Percentiles rank a stretch among this genome's conserved stretches.
phyloP scores from a whole-genome alignment of 2,113 vertebrate genomes.

The Channa maculata region DNA sequence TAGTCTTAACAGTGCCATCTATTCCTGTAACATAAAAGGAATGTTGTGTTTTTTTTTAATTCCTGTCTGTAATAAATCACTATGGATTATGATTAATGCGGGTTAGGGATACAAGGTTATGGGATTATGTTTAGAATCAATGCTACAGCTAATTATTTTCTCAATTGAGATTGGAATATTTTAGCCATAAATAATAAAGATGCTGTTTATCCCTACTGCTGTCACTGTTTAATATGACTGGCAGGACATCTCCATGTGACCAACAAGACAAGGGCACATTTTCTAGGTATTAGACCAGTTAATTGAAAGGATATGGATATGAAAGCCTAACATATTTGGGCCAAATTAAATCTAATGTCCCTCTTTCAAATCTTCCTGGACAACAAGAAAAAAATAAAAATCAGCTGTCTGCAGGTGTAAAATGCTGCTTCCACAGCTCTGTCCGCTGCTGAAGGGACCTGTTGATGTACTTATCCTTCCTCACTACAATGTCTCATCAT shows the following conservation, averaged over 20 bases:
- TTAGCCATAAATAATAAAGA: conserved; percentile 37
- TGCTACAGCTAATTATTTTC: conserved; percentile 18
- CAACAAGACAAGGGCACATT: conserved; percentile 13
- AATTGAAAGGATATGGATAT: conserved; percentile 8
- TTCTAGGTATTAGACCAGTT: conserved; percentile 14
- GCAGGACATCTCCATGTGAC: conserved; percentile 10
- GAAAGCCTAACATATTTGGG: conserved; percentile 1
- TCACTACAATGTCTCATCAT: conserved; percentile 28
- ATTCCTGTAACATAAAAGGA: neutral
- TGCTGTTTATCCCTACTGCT: conserved; percentile 44
- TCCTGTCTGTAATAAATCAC: conserved; percentile 31
- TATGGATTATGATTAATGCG: conserved; percentile 25
- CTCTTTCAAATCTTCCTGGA: neutral
- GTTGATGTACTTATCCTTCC: conserved; percentile 11
- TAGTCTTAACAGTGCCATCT: too few species aligned
- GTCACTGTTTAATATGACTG: conserved; percentile 26
- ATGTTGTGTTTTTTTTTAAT: conserved; percentile 1
- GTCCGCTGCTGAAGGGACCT: neutral
- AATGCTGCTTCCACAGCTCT: neutral
- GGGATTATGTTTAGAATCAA: conserved; percentile 22
- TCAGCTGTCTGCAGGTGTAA: neutral
- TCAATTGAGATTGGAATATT: conserved; percentile 23
- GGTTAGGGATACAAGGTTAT: neutral
- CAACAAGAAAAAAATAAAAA: neutral
- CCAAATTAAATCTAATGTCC: neutral